phyloP scores from a whole-genome alignment of 2,797 vertebrate species.

The Sebastes jordani region DNA sequence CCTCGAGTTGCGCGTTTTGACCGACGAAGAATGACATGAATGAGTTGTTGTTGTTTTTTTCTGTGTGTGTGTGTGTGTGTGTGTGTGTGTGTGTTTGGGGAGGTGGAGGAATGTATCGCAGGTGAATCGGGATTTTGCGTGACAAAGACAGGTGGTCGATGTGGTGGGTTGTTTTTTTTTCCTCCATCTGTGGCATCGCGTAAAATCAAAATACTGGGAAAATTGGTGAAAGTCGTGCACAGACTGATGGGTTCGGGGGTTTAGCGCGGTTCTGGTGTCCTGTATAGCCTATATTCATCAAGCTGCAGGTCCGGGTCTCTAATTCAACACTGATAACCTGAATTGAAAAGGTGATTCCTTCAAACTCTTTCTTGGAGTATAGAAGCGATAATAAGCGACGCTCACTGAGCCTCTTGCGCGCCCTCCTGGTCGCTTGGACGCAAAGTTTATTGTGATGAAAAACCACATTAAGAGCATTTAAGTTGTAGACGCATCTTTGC shows the following conservation, averaged over 20 bases:
- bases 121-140: conserved; percentile 45
- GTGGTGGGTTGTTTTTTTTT: neutral
- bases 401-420: neutral
- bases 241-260: neutral
- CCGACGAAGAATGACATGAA: conserved; percentile 70
- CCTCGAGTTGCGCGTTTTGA: conserved; percentile 79
- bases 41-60: neutral
- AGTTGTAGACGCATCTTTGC: neutral
- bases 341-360: conserved; percentile 36
- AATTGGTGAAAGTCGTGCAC: conserved; percentile 24
- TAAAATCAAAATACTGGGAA: conserved; percentile 11
- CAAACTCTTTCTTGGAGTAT: neutral
- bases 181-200: neutral
- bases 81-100: conserved; percentile 45
- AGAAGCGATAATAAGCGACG: neutral
- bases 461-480: neutral
- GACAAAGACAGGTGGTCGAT: conserved; percentile 39
- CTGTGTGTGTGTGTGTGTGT: neutral
- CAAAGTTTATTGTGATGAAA: conserved; percentile 30
- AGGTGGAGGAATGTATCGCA: conserved; percentile 64
- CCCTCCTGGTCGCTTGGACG: conserved; percentile 10
- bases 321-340: conserved; percentile 17
- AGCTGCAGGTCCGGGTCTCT: conserved; percentile 2
- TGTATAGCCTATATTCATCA: neutral
- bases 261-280: neutral